Conservation (phyloP, 2,888 invertebrate genomes). For the Nephrotoma guestfalica region DNA sequence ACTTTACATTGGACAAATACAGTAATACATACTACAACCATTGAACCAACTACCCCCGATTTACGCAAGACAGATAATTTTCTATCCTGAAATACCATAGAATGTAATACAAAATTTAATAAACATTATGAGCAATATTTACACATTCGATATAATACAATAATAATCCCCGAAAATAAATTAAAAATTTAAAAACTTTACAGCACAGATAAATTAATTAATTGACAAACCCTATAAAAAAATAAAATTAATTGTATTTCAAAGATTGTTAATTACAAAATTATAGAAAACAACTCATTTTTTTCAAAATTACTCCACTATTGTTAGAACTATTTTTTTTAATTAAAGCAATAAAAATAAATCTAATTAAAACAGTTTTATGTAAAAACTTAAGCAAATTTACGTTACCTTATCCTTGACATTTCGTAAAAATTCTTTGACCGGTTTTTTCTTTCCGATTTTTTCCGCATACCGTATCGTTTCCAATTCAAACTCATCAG, state of each 20-base stretch:
- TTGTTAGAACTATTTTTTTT: background rate
- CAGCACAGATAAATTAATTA: background rate
- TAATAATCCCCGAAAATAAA: conserved; percentile 6
- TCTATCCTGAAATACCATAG: background rate
- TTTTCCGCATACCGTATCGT: conserved; percentile 41
- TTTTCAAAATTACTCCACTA: background rate
- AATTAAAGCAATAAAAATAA: background rate
- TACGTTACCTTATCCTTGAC: conserved; percentile 68
- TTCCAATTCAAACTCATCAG: conserved; percentile 92
- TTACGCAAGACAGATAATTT: background rate
- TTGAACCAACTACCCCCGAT: background rate
- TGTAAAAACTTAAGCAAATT: background rate
- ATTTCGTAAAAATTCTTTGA: conserved; percentile 72
- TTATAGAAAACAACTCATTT: conserved; percentile 8
- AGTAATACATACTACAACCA: background rate
- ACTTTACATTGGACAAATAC: background rate
- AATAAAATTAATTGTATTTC: background rate
- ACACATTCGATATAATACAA: background rate
- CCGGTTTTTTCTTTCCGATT: conserved; percentile 37
- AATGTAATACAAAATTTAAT: background rate
- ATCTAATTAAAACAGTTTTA: background rate
- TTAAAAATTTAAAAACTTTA: conserved; percentile 2
- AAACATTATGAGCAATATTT: background rate
- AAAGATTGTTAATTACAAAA: background rate
- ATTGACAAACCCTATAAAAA: background rate